A percentile compares a stretch with the other conserved stretches of the same genome.
phyloP scores from a whole-genome alignment of 2,888 invertebrate genomes.

The Ecliptopera silaceata region DNA sequence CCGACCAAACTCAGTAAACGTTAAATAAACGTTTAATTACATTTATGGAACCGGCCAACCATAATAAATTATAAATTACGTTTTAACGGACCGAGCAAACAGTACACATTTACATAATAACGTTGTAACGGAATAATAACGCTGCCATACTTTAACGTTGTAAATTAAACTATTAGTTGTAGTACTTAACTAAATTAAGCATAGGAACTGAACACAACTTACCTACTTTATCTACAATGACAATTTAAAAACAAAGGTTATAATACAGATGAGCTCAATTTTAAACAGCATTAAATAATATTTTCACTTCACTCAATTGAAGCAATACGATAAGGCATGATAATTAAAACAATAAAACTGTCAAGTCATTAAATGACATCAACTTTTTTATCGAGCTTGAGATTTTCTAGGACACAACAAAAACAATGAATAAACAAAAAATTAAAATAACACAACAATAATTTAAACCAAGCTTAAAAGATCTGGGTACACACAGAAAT shows the following conservation, averaged over 20 bases:
- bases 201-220: slow-evolving; percentile 42
- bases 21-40: no score
- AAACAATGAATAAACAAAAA: slow-evolving; percentile 37
- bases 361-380: neutral
- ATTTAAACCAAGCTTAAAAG: slow-evolving; percentile 45
- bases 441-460: slow-evolving; percentile 33
- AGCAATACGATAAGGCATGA: neutral
- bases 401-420: slow-evolving; percentile 18
- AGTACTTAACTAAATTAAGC: slow-evolving; percentile 31
- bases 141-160: slow-evolving; percentile 5
- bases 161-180: neutral
- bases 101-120: no score
- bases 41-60: no score
- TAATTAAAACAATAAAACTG: neutral
- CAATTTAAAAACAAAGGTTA: neutral
- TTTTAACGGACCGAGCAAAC: no score
- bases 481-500: slow-evolving; percentile 49
- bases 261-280: slow-evolving; percentile 6
- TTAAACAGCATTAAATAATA: neutral
- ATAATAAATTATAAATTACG: no score
- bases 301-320: slow-evolving; percentile 3
- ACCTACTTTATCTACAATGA: slow-evolving; percentile 18
- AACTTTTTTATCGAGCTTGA: slow-evolving; percentile 4
- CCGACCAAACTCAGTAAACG: no score
- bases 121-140: slow-evolving; percentile 4